Percentiles rank a stretch among this genome's conserved stretches.
phyloP scores from a whole-genome alignment of 2,797 vertebrate species.

The Manis crassicaudata region DNA sequence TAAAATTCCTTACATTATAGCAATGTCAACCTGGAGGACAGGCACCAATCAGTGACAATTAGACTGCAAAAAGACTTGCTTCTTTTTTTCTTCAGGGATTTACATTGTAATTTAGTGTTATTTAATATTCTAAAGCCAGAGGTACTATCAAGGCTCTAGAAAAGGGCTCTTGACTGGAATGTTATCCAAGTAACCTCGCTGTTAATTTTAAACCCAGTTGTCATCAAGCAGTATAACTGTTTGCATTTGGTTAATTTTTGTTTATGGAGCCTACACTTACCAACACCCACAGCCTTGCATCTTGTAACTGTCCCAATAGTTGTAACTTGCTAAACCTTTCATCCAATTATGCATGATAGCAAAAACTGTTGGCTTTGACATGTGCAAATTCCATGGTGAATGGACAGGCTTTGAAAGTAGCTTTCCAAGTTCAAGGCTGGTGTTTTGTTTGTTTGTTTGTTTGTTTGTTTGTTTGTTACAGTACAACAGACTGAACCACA shows the following conservation, averaged over 20 bases:
- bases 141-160: slow-evolving; percentile 16
- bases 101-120: slow-evolving; percentile 24
- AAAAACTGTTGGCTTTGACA: slow-evolving; percentile 21
- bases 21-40: neutral
- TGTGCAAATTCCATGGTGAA: neutral
- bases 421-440: neutral
- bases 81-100: slow-evolving; percentile 10
- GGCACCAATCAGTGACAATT: neutral
- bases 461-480: neutral
- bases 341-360: neutral
- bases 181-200: neutral
- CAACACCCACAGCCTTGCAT: accelerated
- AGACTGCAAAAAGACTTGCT: neutral
- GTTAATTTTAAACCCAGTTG: neutral
- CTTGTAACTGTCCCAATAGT: neutral
- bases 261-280: neutral
- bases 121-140: neutral
- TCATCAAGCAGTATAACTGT: neutral
- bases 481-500: neutral
- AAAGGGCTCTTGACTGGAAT: neutral
- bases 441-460: neutral
- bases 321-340: neutral
- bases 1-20: neutral
- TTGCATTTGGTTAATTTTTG: neutral
- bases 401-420: neutral